A percentile compares a stretch with the other conserved stretches of the same genome.
Conservation (phyloP, 2,797 vertebrate species). For the Liparis tanakae region DNA sequence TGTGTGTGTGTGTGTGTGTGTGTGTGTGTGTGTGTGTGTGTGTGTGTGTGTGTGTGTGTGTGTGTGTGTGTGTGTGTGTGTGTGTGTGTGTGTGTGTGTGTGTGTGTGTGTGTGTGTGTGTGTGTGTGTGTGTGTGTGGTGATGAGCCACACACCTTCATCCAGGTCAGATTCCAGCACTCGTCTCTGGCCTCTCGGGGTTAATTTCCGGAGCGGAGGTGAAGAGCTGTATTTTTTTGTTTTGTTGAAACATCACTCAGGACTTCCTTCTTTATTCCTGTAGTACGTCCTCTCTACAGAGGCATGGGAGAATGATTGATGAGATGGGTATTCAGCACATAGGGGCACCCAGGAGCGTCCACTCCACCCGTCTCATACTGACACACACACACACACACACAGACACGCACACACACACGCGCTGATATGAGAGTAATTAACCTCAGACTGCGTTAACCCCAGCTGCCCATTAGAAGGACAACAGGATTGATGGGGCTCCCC, state of each 20-base stretch:
- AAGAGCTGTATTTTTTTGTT: slow-evolving; percentile 58
- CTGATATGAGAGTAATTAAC: slow-evolving; percentile 88
- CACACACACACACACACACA: slow-evolving; percentile 54
- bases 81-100: background rate
- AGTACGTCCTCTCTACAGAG: slow-evolving; percentile 56
- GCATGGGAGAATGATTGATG: slow-evolving; percentile 82
- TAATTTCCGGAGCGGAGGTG: slow-evolving; percentile 66
- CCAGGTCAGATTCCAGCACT: slow-evolving; percentile 61
- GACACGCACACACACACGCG: slow-evolving; percentile 44
- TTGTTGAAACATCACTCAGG: slow-evolving; percentile 63
- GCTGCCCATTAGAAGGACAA: slow-evolving; percentile 86
- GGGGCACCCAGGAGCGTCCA: slow-evolving; percentile 79
- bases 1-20: background rate
- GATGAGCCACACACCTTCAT: slow-evolving; percentile 40
- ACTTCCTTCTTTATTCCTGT: slow-evolving; percentile 60
- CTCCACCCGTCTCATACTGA: slow-evolving; percentile 60
- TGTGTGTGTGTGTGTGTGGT: background rate
- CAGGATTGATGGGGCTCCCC: slow-evolving; percentile 84
- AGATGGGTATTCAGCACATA: slow-evolving; percentile 73
- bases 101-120: background rate
- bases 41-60: background rate
- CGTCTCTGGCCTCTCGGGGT: slow-evolving; percentile 62
- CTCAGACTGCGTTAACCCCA: slow-evolving; percentile 84
- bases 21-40: background rate
- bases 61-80: background rate